phyloP scores from a whole-genome alignment of 2,113 vertebrate species.

The Emydura subglobosa region DNA sequence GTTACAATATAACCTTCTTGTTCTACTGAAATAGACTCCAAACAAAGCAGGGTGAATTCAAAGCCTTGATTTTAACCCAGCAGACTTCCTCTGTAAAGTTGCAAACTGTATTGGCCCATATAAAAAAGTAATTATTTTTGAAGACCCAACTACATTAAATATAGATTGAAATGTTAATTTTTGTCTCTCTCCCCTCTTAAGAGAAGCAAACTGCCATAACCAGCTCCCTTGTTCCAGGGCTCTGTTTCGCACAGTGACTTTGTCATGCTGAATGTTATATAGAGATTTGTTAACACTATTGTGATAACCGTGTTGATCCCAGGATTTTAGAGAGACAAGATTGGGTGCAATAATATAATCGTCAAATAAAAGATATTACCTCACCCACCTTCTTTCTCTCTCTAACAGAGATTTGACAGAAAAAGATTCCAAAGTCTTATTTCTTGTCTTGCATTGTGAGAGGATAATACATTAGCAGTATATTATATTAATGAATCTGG shows the following conservation, averaged over 20 bases:
- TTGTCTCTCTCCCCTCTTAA: neutral
- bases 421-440: neutral
- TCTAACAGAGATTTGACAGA: neutral
- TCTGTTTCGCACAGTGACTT: neutral
- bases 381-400: neutral
- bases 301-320: neutral
- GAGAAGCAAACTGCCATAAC: neutral
- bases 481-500: neutral
- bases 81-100: neutral
- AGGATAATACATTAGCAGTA: neutral
- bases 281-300: neutral
- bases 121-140: neutral
- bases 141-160: neutral
- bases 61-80: neutral
- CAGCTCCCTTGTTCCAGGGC: neutral
- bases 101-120: neutral
- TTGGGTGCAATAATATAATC: neutral
- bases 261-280: neutral
- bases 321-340: neutral
- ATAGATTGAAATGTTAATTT: neutral
- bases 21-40: neutral
- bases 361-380: neutral
- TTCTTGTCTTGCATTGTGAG: neutral
- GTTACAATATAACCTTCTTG: neutral
- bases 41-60: neutral